Conservation (phyloP, 2,888 invertebrate genomes). For the Notodonta ziczac region DNA sequence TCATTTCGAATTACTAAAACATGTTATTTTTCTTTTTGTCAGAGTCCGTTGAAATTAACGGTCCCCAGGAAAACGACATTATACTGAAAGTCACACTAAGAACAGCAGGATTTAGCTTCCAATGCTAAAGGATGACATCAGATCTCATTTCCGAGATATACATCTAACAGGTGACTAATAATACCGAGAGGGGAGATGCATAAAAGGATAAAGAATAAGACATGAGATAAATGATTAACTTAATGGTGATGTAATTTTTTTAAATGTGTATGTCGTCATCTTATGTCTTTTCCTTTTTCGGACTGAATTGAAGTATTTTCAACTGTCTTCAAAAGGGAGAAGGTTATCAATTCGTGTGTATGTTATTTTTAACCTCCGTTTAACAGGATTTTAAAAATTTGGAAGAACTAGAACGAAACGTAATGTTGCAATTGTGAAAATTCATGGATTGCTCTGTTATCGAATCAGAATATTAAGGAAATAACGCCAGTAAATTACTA, state of each 20-base stretch:
- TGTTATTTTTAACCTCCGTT: no score
- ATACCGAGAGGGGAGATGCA: conserved; percentile 5
- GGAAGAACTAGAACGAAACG: no score
- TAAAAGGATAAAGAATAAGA: conserved; percentile 1
- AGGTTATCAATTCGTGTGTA: no score
- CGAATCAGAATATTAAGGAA: no score
- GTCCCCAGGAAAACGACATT: not conserved
- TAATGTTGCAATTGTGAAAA: no score
- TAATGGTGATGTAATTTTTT: not conserved
- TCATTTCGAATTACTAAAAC: no score
- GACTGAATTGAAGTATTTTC: no score
- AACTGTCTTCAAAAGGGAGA: no score
- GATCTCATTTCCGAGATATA: conserved; percentile 8
- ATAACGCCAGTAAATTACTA: no score
- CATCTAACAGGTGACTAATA: conserved; percentile 15
- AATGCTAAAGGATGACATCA: conserved; percentile 14
- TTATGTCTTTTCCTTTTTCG: not conserved
- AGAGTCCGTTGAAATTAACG: not conserved
- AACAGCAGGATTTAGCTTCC: conserved; percentile 1
- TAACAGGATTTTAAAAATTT: no score
- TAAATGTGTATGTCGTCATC: not conserved
- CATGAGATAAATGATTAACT: not conserved
- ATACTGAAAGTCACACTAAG: not conserved
- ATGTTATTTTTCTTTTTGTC: no score
- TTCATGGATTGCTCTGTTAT: no score